Evolutionary conservation across 64 coral and sea anemone genomes (phyloP).

Genomic region (Montipora cactus): DNA sequence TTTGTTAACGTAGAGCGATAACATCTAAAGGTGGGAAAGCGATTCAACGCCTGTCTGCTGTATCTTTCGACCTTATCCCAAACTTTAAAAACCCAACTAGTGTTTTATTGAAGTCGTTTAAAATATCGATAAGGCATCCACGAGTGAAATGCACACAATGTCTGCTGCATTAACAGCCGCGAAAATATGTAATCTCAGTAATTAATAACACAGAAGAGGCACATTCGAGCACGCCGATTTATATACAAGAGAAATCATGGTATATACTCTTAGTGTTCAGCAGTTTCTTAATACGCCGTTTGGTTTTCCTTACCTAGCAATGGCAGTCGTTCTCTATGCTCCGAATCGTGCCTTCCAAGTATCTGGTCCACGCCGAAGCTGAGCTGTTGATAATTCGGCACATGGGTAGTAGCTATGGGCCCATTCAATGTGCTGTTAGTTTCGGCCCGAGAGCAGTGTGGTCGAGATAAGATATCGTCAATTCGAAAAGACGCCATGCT

Average conservation of each 20-base stretch:
- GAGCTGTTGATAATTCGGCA: slow-evolving; percentile 49
- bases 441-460: slow-evolving; percentile 12
- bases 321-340: slow-evolving; percentile 31
- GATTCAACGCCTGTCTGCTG: neutral
- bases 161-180: neutral
- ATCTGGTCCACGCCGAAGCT: slow-evolving; percentile 49
- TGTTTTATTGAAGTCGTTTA: neutral
- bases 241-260: too few relatives aligned
- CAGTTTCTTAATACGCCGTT: neutral
- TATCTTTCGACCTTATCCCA: neutral
- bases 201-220: neutral
- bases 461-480: slow-evolving; percentile 48
- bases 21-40: neutral
- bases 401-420: neutral
- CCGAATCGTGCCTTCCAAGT: slow-evolving; percentile 11
- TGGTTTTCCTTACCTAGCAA: slow-evolving; percentile 20
- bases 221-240: neutral
- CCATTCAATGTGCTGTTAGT: neutral
- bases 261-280: neutral
- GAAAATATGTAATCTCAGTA: slow-evolving; percentile 20
- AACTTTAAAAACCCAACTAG: neutral
- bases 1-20: slow-evolving; percentile 29
- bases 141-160: slow-evolving; percentile 16
- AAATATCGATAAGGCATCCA: slow-evolving; percentile 7
- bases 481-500: slow-evolving; percentile 57